Conservation (phyloP, 2,113 vertebrate species). For the Ornithorhynchus anatinus region DNA sequence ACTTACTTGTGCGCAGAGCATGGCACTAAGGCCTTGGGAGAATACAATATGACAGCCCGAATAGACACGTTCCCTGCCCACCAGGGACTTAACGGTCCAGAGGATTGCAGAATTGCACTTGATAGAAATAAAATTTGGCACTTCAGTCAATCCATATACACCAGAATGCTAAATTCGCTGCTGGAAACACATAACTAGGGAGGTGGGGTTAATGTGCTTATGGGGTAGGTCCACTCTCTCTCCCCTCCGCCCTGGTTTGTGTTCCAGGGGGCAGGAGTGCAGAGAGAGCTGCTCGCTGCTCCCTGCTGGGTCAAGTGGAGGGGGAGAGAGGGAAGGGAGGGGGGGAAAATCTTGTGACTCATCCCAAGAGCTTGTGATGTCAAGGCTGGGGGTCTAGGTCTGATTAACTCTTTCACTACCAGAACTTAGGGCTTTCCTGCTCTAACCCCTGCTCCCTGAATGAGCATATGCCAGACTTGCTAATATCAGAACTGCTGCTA, state of each 20-base stretch:
- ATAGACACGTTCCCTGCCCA: too few species aligned
- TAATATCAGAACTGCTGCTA: not conserved
- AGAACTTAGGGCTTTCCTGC: constrained; percentile 17
- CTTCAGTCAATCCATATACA: too few species aligned
- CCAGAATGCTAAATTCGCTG: too few species aligned
- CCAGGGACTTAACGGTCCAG: too few species aligned
- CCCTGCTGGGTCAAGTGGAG: not conserved
- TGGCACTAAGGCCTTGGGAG: too few species aligned
- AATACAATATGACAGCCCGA: too few species aligned
- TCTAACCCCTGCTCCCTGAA: not conserved
- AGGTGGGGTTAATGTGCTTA: too few species aligned
- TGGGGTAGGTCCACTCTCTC: too few species aligned
- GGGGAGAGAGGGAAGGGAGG: not conserved
- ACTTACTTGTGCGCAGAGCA: too few species aligned
- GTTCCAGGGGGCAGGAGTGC: not conserved
- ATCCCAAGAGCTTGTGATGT: constrained; percentile 30
- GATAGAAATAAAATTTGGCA: too few species aligned
- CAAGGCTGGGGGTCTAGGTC: not conserved
- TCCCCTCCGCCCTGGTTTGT: not conserved
- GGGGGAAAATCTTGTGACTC: constrained; percentile 20
- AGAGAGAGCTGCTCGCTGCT: not conserved
- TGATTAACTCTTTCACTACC: constrained; percentile 29
- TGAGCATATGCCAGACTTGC: constrained; percentile 25
- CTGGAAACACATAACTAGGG: too few species aligned
- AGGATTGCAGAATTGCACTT: too few species aligned